Evolutionary conservation across 2,113 vertebrate species (phyloP), one percentile per base, ranked within the genome.

Genomic region (Daboia siamensis): DNA sequence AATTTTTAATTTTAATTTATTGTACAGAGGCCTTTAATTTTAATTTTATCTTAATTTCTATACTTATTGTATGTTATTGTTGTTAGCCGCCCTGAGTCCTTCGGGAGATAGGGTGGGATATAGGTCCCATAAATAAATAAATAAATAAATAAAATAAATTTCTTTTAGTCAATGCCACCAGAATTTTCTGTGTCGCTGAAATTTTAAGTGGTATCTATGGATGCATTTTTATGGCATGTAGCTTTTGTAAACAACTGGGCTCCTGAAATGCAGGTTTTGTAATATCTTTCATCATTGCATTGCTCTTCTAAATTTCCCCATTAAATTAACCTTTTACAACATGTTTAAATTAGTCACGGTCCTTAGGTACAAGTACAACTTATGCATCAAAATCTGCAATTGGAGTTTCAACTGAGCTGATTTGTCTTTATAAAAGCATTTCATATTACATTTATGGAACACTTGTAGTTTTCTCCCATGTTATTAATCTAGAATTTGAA

Each of bases 311-410:
- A 69, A 20, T 44, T 64, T 88, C 9, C 48, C 20, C 87, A 69
- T 88, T 74, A 88, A 74, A 92, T 88, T 61, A 87, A 52, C 13
- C 69, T 29, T 88, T 55, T 26, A 55, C 20, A 92, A 54, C 24
- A 88, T 54, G 17, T 88, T 88, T 69, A 92, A 92, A 88, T 88
- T 92, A 74, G 56, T 39, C 59, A 92, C 4, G 15, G 48, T 61
- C 13, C n/a, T 54, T 74, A 74, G 33, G 54, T 33, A 48, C 24
- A 74, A 88, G n/a, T 29, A 74, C 86, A 74, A 24, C 21, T 69
- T 88, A 17, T 88, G 46, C 26, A 61, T 91, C 39, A 91, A 59
- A 46, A 29, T 91, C 55, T 48, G 24, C 74, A 48, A 86, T 20
- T 86, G 23, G 15, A 61, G 26, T 91, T 26, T 26, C 84, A 87